phyloP scores from a whole-genome alignment of 1,140 invertebrate species.

The Chlorops oryzae region DNA sequence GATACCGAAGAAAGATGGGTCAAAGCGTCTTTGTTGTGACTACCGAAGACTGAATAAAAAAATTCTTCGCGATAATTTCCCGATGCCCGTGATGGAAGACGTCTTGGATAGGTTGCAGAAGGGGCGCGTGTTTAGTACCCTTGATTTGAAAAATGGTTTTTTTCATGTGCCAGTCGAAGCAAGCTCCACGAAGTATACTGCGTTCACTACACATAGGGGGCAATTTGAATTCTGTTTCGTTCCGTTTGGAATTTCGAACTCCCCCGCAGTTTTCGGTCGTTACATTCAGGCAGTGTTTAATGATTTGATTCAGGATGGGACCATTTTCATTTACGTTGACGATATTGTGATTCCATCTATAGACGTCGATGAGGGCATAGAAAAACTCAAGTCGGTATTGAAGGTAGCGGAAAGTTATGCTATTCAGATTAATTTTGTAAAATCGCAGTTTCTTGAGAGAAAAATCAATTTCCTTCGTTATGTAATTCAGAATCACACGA shows the following conservation, averaged over 20 bases:
- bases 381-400: constrained; percentile 7
- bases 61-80: no score
- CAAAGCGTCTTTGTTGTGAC: no score
- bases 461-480: constrained; percentile 3
- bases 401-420: background rate
- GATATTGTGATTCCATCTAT: constrained; percentile 11
- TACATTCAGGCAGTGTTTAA: constrained; percentile 4
- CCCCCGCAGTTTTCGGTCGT: constrained; percentile 38
- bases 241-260: constrained; percentile 49
- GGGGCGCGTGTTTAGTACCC: constrained; percentile 39
- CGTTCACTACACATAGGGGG: constrained; percentile 42
- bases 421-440: constrained; percentile 6
- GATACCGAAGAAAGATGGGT: constrained; percentile 35
- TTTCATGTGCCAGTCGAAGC: constrained; percentile 39
- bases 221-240: constrained; percentile 48
- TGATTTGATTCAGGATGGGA: background rate
- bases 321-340: constrained; percentile 11
- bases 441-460: background rate
- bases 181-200: constrained; percentile 34
- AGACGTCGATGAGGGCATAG: constrained; percentile 6
- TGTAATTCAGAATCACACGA: background rate
- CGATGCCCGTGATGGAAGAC: constrained; percentile 38
- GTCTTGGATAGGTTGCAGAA: constrained; percentile 20
- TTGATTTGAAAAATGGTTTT: constrained; percentile 50
- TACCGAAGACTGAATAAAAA: no score